Conservation (phyloP, 2,113 vertebrate genomes). For the Perognathus longimembris region DNA sequence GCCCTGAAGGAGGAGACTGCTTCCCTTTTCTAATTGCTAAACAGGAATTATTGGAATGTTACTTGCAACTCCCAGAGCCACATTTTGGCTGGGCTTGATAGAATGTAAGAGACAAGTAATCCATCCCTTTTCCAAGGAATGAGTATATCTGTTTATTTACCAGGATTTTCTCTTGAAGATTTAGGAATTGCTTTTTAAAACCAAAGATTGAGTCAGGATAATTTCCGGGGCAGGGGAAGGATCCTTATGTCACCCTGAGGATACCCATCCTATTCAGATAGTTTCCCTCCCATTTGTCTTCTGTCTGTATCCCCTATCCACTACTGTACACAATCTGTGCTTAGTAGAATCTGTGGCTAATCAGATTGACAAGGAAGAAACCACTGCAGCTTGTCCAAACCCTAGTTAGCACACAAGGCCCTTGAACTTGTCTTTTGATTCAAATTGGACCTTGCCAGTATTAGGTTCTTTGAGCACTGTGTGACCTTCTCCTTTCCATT, state of each 20-base stretch:
- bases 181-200: constrained; percentile 51
- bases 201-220: constrained; percentile 7
- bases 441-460: neutral
- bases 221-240: neutral
- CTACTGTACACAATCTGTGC: neutral
- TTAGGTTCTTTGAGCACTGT: neutral
- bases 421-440: constrained; percentile 22
- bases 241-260: neutral
- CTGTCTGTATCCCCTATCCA: neutral
- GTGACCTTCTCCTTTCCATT: neutral
- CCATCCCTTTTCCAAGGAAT: neutral
- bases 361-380: neutral
- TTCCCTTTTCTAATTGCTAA: neutral
- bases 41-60: neutral
- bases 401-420: neutral
- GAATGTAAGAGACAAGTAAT: neutral
- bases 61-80: neutral
- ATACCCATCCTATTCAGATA: constrained; percentile 6
- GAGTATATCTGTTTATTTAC: neutral
- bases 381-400: neutral
- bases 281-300: neutral
- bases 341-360: neutral
- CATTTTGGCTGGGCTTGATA: constrained; percentile 18
- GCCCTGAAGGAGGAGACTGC: neutral
- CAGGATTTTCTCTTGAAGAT: constrained; percentile 1